Percentiles rank a stretch among this genome's conserved stretches.
phyloP scores from a whole-genome alignment of 1,140 invertebrate genomes.

The Calephelis nemesis region DNA sequence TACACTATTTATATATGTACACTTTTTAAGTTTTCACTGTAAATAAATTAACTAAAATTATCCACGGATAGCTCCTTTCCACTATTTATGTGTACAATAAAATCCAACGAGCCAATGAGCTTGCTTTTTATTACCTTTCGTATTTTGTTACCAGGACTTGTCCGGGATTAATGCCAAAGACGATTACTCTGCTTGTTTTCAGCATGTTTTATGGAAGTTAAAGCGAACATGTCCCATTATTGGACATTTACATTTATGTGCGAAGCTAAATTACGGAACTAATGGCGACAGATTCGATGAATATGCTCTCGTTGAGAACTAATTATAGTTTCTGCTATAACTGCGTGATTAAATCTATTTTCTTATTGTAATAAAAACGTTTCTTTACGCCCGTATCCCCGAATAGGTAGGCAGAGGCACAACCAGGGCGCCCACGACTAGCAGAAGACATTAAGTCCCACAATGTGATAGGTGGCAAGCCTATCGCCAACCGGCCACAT shows the following conservation, averaged over 20 bases:
- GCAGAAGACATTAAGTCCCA: too few species aligned
- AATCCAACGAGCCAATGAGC: slow-evolving; percentile 8
- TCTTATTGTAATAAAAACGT: too few species aligned
- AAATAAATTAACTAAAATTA: slow-evolving; percentile 1
- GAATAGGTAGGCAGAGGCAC: too few species aligned
- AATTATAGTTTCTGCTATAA: background rate
- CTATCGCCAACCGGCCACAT: too few species aligned
- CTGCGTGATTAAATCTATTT: too few species aligned
- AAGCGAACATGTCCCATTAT: slow-evolving; percentile 11
- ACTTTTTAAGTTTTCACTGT: too few species aligned
- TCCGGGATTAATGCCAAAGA: slow-evolving; percentile 17
- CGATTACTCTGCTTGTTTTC: slow-evolving; percentile 16
- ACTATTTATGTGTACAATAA: slow-evolving; percentile 12
- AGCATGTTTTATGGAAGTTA: slow-evolving; percentile 22
- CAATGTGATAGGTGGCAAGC: too few species aligned
- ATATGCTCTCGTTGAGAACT: background rate
- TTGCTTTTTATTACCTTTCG: slow-evolving; percentile 33
- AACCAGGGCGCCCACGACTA: too few species aligned
- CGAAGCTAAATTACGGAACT: background rate
- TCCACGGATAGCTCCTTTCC: background rate
- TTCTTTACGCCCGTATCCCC: too few species aligned
- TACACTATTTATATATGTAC: too few species aligned
- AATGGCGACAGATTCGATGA: background rate
- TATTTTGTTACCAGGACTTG: slow-evolving; percentile 22
- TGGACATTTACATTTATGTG: slow-evolving; percentile 1